Conservation (phyloP, 2,888 invertebrate genomes). For the Auanema freiburgensis region DNA sequence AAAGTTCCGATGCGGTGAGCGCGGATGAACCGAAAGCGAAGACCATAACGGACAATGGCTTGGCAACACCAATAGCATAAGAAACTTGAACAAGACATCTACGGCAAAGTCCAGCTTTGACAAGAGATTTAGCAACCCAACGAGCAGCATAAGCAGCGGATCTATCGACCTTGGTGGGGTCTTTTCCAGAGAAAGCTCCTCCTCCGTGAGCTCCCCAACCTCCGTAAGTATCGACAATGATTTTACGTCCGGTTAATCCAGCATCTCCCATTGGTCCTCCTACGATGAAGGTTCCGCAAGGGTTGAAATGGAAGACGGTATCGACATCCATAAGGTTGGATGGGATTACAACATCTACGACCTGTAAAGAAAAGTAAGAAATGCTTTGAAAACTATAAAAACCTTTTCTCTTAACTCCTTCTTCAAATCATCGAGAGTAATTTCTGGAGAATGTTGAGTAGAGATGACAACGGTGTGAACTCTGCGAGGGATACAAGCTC, state of each 20-base stretch:
- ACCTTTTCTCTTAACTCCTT: constrained; percentile 70
- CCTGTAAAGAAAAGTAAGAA: constrained; percentile 69
- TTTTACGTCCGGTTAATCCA: constrained; percentile 84
- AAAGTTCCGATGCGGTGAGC: constrained; percentile 75
- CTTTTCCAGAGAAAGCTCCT: constrained; percentile 98
- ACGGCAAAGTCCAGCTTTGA: constrained; percentile 90
- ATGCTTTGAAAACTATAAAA: not conserved
- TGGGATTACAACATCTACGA: constrained; percentile 89
- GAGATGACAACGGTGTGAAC: constrained; percentile 97
- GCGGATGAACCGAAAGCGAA: constrained; percentile 95
- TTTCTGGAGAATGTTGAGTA: constrained; percentile 90
- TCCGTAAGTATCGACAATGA: constrained; percentile 98
- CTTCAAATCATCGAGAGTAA: constrained; percentile 71
- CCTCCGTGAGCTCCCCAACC: constrained; percentile 99
- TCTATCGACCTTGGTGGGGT: constrained; percentile 80
- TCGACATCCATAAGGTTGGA: constrained; percentile 82
- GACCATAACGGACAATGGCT: constrained; percentile 93
- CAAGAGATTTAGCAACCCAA: constrained; percentile 97
- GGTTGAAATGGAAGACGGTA: constrained; percentile 94
- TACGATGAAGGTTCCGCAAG: constrained; percentile 92
- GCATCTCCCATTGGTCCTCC: constrained; percentile 69
- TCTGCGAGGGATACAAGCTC: constrained; percentile 88
- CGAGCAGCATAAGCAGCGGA: constrained; percentile 97
- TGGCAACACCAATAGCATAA: constrained; percentile 90
- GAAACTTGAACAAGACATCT: constrained; percentile 87